Percentiles rank a stretch among this genome's conserved stretches.
phyloP scores from a whole-genome alignment of 2,888 invertebrate genomes.

The Drosophila nigricruria region DNA sequence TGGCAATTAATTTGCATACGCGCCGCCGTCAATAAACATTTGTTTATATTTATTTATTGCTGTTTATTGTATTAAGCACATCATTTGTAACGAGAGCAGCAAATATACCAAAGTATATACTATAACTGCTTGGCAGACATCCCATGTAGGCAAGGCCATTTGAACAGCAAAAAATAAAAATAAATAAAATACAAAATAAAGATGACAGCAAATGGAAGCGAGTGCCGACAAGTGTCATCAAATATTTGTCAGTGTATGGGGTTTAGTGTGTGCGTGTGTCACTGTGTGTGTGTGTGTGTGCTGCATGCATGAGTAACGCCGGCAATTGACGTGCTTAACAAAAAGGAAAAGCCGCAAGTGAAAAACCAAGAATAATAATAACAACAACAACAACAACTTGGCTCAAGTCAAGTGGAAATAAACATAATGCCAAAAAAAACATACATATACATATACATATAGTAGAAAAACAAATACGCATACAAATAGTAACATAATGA shows the following conservation, averaged over 20 bases:
- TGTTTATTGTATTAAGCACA: slow-evolving; percentile 32
- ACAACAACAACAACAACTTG: slow-evolving; percentile 50
- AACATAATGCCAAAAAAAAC: slow-evolving; percentile 64
- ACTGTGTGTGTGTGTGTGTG: slow-evolving; percentile 53
- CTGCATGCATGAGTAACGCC: slow-evolving; percentile 76
- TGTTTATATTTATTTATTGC: slow-evolving; percentile 68
- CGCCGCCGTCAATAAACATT: slow-evolving; percentile 68
- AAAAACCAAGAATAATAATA: slow-evolving; percentile 65
- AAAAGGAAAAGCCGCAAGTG: slow-evolving; percentile 76
- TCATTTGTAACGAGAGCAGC: slow-evolving; percentile 49
- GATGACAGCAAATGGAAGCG: slow-evolving; percentile 63
- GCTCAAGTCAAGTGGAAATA: slow-evolving; percentile 80
- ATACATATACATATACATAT: slow-evolving; percentile 6
- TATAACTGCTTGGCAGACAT: slow-evolving; percentile 4
- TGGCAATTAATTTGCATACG: slow-evolving; percentile 74
- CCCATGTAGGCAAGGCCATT: slow-evolving; percentile 44
- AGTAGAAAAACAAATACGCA: slow-evolving; percentile 34
- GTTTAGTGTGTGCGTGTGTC: slow-evolving; percentile 29
- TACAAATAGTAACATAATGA: slow-evolving; percentile 50
- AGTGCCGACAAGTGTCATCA: slow-evolving; percentile 79
- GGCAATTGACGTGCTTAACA: slow-evolving; percentile 73
- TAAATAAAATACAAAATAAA: slow-evolving; percentile 29
- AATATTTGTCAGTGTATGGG: slow-evolving; percentile 72
- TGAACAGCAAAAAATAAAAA: slow-evolving; percentile 1
- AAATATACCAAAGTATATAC: slow-evolving; percentile 27